Evolutionary conservation across 2,113 vertebrate species (phyloP).

Genomic region (Phyllostomus discolor): DNA sequence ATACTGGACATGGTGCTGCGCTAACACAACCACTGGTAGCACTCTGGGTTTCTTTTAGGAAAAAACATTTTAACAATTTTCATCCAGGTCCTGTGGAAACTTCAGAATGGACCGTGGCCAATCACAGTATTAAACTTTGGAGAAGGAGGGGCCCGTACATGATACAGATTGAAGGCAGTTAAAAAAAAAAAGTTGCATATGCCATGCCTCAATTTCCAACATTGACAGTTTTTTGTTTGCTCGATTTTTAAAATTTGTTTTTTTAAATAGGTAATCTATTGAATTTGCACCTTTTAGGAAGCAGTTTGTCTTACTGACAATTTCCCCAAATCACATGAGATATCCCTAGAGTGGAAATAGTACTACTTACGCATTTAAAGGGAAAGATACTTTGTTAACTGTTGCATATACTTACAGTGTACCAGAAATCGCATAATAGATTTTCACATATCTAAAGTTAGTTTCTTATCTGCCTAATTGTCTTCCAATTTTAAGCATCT

Average conservation of each 20-base stretch:
- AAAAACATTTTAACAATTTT: background rate
- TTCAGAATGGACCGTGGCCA: background rate
- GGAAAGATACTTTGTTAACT: background rate
- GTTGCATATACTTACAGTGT: background rate
- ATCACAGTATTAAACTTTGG: background rate
- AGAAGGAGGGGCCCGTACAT: background rate
- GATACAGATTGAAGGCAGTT: background rate
- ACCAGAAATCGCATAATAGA: background rate
- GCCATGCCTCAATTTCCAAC: background rate
- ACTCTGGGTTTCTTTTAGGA: background rate
- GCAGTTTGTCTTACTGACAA: background rate
- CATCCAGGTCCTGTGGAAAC: background rate
- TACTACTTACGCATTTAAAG: background rate
- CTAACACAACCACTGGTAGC: background rate
- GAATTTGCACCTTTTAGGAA: background rate
- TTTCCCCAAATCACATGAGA: background rate
- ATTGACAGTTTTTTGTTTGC: background rate
- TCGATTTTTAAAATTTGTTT: background rate
- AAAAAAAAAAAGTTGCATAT: background rate
- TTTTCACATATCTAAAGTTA: background rate
- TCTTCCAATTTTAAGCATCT: background rate
- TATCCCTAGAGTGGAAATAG: background rate
- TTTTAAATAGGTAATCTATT: background rate
- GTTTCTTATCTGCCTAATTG: background rate
- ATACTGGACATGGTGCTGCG: background rate